Base-by-base conservation (phyloP, 2,888 invertebrate species). In the Stictocephala bisonia region DNA sequence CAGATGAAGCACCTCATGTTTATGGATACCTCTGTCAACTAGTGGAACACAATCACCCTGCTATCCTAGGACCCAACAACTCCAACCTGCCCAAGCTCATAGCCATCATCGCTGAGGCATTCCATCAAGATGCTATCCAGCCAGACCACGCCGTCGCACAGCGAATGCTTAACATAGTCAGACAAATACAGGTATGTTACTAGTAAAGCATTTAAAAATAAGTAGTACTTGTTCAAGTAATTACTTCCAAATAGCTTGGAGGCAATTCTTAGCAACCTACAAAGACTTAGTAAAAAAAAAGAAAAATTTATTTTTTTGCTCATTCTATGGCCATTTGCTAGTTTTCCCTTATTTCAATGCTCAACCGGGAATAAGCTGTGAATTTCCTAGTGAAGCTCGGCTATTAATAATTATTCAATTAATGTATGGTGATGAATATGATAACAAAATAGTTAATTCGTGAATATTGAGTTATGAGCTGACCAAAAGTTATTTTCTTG, bases 1-100 rank as follows among this genome's bases (percentile, higher is more conserved):
- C 91, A 13, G 99, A 98, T 79, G 99, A 99, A 86, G 94, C 97
- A 60, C 94, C 94, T 24, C 95, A 97, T 83, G 94, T 99, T 76
- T 99, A 98, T 84, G 93, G 93, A 73, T 95, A 97, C 84, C 87
- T 99, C 78, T 97, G 97, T 86, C 97, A 98, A 86, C 88, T 99
- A 79, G 93, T 97, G 77, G 96, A 97, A 84, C 88, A 90, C 80
- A 96, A 97, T 82, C 93, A 98, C 86, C 91, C 94, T 20, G 87
- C 91, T 73, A 90, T 98, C 75, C 86, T 96, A 81, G 96, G 96
- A 71, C 90, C 89, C 73, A 91, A 96, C 82, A 95, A 96, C 81
- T 88, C 90, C 80, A 98, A 98, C 84, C 89, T 99, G 81, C 96
- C 96, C 74, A 90, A 90, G 77, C 90, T 99, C 77, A 89, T 99